Percentiles rank a stretch among this genome's conserved stretches.
Evolutionary conservation across 2,113 vertebrate species (phyloP).

Genomic region (Rhipidura dahli): DNA sequence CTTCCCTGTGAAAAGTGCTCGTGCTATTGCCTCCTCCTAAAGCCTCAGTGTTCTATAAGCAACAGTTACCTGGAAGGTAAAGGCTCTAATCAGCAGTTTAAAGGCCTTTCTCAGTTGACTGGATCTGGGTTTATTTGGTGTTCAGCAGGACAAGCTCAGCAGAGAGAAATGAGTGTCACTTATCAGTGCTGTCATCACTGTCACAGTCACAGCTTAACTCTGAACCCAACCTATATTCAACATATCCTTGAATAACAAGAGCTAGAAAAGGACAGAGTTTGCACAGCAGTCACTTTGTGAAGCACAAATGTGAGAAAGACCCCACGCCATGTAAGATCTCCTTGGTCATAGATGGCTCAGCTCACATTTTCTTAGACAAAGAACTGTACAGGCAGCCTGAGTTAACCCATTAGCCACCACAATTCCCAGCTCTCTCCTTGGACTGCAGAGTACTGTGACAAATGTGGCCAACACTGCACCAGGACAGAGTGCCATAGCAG

Average conservation of each 20-base stretch:
- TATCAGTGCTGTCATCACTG: not conserved
- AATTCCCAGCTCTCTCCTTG: not conserved
- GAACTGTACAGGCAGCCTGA: not conserved
- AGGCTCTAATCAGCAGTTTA: not conserved
- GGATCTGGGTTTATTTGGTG: not conserved
- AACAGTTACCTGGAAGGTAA: not conserved
- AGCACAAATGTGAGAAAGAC: not conserved
- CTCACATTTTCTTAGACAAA: not conserved
- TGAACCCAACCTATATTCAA: not conserved
- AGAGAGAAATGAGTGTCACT: not conserved
- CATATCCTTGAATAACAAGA: not conserved
- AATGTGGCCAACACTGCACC: not conserved
- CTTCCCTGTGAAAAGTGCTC: not conserved
- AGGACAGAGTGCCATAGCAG: not conserved
- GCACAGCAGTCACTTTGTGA: not conserved
- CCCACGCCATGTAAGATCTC: rapidly evolving
- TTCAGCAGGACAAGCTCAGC: not conserved
- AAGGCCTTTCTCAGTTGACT: not conserved
- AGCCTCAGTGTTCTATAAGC: not conserved
- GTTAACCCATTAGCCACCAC: not conserved
- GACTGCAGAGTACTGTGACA: not conserved
- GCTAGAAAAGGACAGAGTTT: not conserved
- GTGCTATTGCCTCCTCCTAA: not conserved
- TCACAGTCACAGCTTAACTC: not conserved
- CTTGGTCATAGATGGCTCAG: not conserved